A percentile compares a stretch with the other conserved stretches of the same genome.
These are phyloP conservation scores for Actenoides lindsayi DNA, from an alignment of 2,113 vertebrate species.

Conservation along the genomic window DNA sequence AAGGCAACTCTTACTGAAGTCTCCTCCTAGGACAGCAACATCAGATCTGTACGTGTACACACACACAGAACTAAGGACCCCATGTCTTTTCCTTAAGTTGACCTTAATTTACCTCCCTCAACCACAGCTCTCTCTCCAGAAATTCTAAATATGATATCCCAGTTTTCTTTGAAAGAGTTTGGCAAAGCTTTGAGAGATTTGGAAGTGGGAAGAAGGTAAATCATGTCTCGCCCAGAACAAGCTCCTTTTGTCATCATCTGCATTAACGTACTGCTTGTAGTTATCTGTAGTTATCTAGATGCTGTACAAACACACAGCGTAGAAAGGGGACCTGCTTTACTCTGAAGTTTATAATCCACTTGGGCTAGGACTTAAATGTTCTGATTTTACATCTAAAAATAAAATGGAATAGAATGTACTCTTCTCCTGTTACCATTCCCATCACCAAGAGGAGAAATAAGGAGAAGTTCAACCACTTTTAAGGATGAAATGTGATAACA, in stretches of 20 bases:
- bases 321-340: neutral
- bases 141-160: neutral
- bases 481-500: constrained; percentile 23
- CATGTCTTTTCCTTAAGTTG: neutral
- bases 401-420: constrained; percentile 59
- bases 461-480: neutral
- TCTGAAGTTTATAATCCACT: neutral
- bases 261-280: neutral
- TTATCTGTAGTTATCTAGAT: neutral
- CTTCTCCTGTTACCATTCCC: neutral
- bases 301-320: neutral
- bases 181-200: neutral
- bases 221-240: neutral
- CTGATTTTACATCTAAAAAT: constrained; percentile 60
- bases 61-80: neutral
- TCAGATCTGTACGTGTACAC: neutral
- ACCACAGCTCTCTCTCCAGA: neutral
- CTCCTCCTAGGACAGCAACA: neutral
- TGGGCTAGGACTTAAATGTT: neutral
- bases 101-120: constrained; percentile 22
- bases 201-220: neutral
- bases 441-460: constrained; percentile 3
- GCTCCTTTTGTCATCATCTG: neutral
- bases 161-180: neutral
- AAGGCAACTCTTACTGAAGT: neutral